phyloP scores from a whole-genome alignment of 1,140 invertebrate species.

The Ctenoplectra terminalis region DNA sequence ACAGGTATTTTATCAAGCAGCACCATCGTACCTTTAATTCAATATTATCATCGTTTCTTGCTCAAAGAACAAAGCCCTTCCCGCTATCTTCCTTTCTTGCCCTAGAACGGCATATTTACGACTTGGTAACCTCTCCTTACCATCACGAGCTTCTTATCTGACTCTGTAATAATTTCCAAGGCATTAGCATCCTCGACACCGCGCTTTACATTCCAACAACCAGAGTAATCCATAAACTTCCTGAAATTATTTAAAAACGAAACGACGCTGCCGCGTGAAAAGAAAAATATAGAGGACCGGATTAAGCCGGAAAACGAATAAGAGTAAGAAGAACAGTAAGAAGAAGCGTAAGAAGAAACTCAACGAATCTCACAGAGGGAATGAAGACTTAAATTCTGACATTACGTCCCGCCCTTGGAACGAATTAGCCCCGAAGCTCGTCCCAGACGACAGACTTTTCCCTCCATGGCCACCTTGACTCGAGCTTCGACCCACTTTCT shows the following conservation, averaged over 20 bases:
- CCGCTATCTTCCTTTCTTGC: background rate
- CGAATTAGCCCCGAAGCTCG: slow-evolving; percentile 32
- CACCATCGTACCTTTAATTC: too few relatives aligned
- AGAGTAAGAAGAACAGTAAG: too few relatives aligned
- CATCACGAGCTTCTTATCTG: background rate
- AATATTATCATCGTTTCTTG: background rate
- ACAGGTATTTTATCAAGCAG: background rate
- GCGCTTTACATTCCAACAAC: too few relatives aligned
- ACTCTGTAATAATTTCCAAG: background rate
- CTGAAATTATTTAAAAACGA: slow-evolving; percentile 22
- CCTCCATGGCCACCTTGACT: background rate
- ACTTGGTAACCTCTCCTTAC: background rate
- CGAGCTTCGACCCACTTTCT: background rate
- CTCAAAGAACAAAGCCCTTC: background rate
- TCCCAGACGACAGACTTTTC: slow-evolving; percentile 7
- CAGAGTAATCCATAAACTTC: background rate
- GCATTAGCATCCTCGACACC: background rate
- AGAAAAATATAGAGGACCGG: background rate
- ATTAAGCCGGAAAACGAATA: background rate
- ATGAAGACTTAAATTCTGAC: slow-evolving; percentile 23
- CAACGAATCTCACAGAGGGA: slow-evolving; percentile 4
- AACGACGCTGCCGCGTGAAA: background rate
- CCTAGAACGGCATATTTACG: slow-evolving; percentile 7
- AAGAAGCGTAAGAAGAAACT: background rate
- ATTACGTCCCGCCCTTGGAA: background rate